These are phyloP conservation scores for Scaptomyza reducta DNA, from an alignment of 2,888 invertebrate species.

Conservation along the genomic window DNA sequence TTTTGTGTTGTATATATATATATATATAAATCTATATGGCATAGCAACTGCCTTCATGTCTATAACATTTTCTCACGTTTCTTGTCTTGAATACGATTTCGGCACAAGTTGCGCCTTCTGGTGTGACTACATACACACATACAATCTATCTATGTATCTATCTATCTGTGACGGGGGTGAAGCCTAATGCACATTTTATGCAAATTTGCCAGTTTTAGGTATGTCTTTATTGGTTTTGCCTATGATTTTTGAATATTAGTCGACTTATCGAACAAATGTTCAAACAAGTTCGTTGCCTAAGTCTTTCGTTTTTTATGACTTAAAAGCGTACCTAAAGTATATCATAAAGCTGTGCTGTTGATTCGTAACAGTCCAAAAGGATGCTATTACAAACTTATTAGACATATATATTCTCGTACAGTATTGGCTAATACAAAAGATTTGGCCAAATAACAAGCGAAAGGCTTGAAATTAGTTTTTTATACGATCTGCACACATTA, in stretches of 20 bases:
- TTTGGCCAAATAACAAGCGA: too few species aligned
- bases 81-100: conserved; percentile 71
- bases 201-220: conserved; percentile 52
- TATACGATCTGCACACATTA: neutral
- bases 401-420: neutral
- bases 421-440: too few species aligned
- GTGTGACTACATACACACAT: conserved; percentile 12
- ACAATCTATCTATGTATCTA: neutral
- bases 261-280: conserved; percentile 30
- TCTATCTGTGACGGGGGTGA: conserved; percentile 61
- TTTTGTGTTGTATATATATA: conserved; percentile 33
- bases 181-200: conserved; percentile 78
- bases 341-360: neutral
- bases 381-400: neutral
- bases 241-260: conserved; percentile 25
- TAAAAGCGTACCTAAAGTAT: neutral
- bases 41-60: conserved; percentile 56
- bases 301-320: conserved; percentile 50
- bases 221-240: conserved; percentile 24
- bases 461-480: neutral
- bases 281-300: conserved; percentile 67
- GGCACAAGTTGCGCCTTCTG: conserved; percentile 79
- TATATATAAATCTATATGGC: conserved; percentile 26
- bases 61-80: conserved; percentile 81
- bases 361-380: neutral